These are phyloP conservation scores for Ceratosolen fusciceps DNA, from an alignment of 1,140 invertebrate species.

Conservation along the genomic window DNA sequence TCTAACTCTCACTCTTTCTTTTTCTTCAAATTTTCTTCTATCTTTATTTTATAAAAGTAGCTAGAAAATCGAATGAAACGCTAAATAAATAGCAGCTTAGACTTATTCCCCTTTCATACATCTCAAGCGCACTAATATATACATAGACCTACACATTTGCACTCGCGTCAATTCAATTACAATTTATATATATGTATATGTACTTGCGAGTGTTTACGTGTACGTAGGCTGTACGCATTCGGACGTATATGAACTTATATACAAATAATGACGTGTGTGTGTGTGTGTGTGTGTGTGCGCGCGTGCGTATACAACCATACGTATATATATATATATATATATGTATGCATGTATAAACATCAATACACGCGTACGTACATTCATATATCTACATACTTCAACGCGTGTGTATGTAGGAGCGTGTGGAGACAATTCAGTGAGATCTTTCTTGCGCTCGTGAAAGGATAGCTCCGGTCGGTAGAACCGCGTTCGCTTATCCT, in stretches of 20 bases:
- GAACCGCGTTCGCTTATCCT: too few species aligned
- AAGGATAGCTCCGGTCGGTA: too few species aligned
- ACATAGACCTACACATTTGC: too few species aligned
- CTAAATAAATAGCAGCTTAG: too few species aligned
- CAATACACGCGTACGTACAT: neutral
- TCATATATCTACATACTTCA: neutral
- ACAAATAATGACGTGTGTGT: neutral
- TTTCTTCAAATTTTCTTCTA: neutral
- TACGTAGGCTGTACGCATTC: neutral
- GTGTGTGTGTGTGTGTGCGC: neutral
- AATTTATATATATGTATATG: constrained; percentile 19
- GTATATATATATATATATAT: neutral
- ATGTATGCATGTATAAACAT: constrained; percentile 4
- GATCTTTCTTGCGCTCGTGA: too few species aligned
- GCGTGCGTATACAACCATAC: neutral
- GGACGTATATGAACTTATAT: neutral
- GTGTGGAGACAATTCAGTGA: too few species aligned
- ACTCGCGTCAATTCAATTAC: too few species aligned
- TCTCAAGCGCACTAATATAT: too few species aligned
- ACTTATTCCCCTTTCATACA: too few species aligned
- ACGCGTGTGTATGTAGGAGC: neutral
- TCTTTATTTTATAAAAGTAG: neutral
- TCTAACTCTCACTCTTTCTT: too few species aligned
- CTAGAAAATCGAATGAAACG: too few species aligned
- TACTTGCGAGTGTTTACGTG: neutral